Conservation (phyloP, 2,888 invertebrate species). For the Ctena decussata region DNA sequence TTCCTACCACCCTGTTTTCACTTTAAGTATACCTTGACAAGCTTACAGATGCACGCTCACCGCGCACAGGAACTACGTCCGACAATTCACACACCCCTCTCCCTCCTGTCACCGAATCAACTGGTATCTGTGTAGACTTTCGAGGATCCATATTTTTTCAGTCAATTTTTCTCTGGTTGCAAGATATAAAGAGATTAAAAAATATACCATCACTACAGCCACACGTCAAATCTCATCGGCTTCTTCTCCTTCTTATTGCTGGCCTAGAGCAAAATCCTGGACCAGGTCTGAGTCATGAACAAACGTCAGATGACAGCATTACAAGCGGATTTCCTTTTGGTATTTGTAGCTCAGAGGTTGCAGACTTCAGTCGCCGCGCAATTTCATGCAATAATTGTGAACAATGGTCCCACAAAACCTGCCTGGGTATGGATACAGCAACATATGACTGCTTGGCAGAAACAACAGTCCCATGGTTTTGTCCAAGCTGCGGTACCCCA, state of each 20-base stretch:
- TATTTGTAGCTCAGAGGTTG: background rate
- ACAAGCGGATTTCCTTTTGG: background rate
- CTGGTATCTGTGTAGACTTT: no score
- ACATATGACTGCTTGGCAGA: background rate
- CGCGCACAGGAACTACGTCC: no score
- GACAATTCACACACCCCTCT: no score
- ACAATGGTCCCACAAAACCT: conserved; percentile 32
- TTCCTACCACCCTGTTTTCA: no score
- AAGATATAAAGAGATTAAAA: background rate
- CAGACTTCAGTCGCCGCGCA: background rate
- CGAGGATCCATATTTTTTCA: background rate
- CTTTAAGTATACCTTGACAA: no score
- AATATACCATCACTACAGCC: background rate
- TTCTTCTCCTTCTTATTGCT: conserved; percentile 8
- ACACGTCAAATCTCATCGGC: background rate
- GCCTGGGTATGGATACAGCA: background rate
- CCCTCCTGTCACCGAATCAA: no score
- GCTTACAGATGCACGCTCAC: no score
- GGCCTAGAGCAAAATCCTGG: conserved; percentile 21
- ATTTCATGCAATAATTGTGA: conserved; percentile 33
- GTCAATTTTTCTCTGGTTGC: background rate
- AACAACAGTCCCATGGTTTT: conserved; percentile 6
- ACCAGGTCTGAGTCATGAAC: conserved; percentile 3
- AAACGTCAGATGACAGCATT: no score
- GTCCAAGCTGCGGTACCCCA: conserved; percentile 10